phyloP scores from a whole-genome alignment of 1,140 invertebrate species.

The Lanistes nyassanus region DNA sequence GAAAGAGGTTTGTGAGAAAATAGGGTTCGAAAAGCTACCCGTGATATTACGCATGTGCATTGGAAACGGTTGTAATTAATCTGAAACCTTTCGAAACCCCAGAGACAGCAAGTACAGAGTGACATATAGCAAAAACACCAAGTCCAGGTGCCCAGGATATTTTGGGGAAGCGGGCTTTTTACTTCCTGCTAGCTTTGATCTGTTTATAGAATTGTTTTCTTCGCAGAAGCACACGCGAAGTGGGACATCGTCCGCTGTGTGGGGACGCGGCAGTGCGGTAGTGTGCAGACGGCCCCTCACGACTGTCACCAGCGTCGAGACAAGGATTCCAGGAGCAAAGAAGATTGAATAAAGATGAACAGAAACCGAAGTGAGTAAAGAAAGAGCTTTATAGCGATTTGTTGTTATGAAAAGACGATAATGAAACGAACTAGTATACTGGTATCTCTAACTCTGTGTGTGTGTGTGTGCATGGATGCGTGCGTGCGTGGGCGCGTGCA shows the following conservation, averaged over 20 bases:
- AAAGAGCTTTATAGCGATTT: constrained; percentile 6
- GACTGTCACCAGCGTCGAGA: background rate
- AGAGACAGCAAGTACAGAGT: background rate
- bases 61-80: background rate
- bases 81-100: background rate
- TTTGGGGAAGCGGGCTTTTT: too few species aligned
- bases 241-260: background rate
- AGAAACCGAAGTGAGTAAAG: background rate
- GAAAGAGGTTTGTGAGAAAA: too few species aligned
- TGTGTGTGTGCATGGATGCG: constrained; percentile 21
- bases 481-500: constrained; percentile 8
- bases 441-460: constrained; percentile 26
- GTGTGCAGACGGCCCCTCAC: background rate
- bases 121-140: too few species aligned
- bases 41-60: too few species aligned
- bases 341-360: background rate
- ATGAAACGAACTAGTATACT: background rate
- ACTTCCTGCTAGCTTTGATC: too few species aligned
- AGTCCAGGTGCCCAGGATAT: too few species aligned
- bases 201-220: background rate
- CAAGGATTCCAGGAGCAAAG: too few species aligned
- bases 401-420: background rate
- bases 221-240: background rate
- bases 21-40: too few species aligned
- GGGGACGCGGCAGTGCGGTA: too few species aligned